phyloP scores from a whole-genome alignment of 2,797 vertebrate species.

The Balearica regulorum region DNA sequence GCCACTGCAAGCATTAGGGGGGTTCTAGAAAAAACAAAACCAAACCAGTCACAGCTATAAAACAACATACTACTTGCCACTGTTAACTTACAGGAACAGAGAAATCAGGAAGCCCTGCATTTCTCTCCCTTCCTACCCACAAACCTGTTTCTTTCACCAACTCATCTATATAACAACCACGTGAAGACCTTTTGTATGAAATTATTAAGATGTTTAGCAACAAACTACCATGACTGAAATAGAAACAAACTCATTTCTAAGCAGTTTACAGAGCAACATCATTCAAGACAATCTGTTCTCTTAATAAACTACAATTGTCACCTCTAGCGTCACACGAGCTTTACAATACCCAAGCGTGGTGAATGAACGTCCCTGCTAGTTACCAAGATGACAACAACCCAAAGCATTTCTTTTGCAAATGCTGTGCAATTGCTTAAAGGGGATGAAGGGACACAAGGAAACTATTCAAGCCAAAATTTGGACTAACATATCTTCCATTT shows the following conservation, averaged over 20 bases:
- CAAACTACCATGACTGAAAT: neutral
- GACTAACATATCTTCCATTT: neutral
- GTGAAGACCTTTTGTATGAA: neutral
- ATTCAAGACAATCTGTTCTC: neutral
- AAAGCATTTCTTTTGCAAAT: neutral
- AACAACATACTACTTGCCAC: neutral
- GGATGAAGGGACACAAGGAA: neutral
- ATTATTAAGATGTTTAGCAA: neutral
- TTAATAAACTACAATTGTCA: neutral
- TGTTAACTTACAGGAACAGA: neutral
- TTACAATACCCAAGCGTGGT: neutral
- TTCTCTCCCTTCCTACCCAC: neutral
- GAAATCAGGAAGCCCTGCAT: neutral
- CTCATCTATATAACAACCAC: neutral
- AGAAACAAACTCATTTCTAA: neutral
- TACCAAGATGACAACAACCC: neutral
- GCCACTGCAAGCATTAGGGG: constrained; percentile 95
- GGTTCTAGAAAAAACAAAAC: constrained; percentile 76
- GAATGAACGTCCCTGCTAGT: neutral
- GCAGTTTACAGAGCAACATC: neutral
- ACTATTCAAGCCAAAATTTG: neutral
- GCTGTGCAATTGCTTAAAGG: neutral
- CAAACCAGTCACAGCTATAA: neutral
- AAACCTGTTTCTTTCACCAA: neutral
- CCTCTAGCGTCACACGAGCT: neutral